Conservation (phyloP, 2,888 invertebrate species). For the Liodrosophila aerea region DNA sequence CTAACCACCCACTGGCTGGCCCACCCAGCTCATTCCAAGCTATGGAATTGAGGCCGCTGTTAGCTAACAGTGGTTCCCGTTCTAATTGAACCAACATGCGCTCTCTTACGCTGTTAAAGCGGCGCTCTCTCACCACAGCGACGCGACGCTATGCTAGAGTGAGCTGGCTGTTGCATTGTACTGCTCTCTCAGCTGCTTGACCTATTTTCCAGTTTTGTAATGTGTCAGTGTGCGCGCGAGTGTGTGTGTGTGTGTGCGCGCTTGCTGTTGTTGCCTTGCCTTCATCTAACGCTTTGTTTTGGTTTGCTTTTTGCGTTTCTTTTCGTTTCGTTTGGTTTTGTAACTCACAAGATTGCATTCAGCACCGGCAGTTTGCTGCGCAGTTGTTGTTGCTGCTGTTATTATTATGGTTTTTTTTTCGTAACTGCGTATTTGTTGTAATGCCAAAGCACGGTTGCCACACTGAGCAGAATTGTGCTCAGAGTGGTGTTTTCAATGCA, state of each 20-base stretch:
- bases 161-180: constrained; percentile 31
- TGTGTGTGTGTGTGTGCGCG: constrained; percentile 23
- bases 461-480: too few relatives aligned
- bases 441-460: too few relatives aligned
- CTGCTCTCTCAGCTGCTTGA: constrained; percentile 68
- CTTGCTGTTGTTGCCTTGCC: constrained; percentile 46
- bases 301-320: constrained; percentile 56
- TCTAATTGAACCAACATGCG: constrained; percentile 50
- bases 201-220: constrained; percentile 75
- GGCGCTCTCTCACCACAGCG: constrained; percentile 9
- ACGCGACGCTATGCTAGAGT: constrained; percentile 43
- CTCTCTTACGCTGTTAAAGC: constrained; percentile 51
- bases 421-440: constrained; percentile 76
- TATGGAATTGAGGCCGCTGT: constrained; percentile 58
- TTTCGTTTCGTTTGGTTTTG: constrained; percentile 61
- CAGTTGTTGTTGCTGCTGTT: constrained; percentile 12
- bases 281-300: constrained; percentile 71
- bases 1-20: constrained; percentile 1
- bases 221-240: constrained; percentile 36
- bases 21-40: constrained; percentile 45
- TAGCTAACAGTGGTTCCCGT: constrained; percentile 66
- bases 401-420: constrained; percentile 21
- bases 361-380: constrained; percentile 33
- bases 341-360: constrained; percentile 64
- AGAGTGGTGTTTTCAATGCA: too few relatives aligned